Percentiles rank a stretch among this genome's conserved stretches.
Conservation (phyloP, 2,888 invertebrate species). For the Heliconius erato region DNA sequence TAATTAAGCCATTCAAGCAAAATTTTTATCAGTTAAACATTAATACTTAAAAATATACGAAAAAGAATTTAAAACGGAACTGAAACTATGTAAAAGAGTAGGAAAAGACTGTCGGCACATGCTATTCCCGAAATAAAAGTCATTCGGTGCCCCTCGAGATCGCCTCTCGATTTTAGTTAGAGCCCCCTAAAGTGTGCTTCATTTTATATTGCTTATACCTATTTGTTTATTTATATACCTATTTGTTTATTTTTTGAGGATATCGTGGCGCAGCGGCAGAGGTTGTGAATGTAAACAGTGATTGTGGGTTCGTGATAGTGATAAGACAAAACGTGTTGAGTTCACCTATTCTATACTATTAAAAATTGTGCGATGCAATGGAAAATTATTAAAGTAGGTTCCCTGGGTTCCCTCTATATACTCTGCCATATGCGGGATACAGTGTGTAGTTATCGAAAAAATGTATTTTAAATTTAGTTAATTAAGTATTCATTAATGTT, state of each 20-base stretch:
- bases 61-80: neutral
- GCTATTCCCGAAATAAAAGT: slow-evolving; percentile 26
- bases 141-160: slow-evolving; percentile 25
- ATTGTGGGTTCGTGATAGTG: neutral
- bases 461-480: too few species aligned
- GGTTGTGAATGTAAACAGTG: neutral
- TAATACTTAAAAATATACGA: neutral
- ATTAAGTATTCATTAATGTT: too few species aligned
- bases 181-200: slow-evolving; percentile 23
- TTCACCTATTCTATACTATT: too few species aligned
- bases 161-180: slow-evolving; percentile 29
- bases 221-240: slow-evolving; percentile 18
- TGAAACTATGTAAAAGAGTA: slow-evolving; percentile 8
- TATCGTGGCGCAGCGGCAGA: neutral
- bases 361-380: too few species aligned
- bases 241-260: neutral
- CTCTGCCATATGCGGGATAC: too few species aligned
- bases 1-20: too few species aligned
- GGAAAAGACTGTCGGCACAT: slow-evolving; percentile 21
- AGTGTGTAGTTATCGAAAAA: too few species aligned
- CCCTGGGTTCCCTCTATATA: too few species aligned
- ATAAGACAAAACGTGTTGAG: too few species aligned
- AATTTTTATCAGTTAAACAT: too few species aligned
- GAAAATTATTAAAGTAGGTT: too few species aligned
- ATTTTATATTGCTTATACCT: slow-evolving; percentile 12